These are phyloP conservation scores for Manis pentadactyla DNA, from an alignment of 2,797 vertebrate species.

Conservation along the genomic window DNA sequence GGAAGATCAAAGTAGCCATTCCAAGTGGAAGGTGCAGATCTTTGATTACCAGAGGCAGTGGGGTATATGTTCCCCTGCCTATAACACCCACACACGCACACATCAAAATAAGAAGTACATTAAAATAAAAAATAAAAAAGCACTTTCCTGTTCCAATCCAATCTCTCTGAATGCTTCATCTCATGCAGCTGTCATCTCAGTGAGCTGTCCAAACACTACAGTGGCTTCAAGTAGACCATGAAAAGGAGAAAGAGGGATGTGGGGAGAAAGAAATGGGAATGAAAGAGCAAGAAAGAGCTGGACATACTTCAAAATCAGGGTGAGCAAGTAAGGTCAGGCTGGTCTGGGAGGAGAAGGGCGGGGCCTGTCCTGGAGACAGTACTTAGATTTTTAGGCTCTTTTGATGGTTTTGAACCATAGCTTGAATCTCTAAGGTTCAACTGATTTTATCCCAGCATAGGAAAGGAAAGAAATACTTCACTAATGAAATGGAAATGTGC, in stretches of 20 bases:
- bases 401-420: background rate
- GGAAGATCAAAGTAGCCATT: background rate
- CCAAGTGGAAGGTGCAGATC: background rate
- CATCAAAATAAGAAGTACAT: slow-evolving; percentile 11
- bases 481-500: background rate
- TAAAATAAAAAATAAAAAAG: background rate
- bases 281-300: slow-evolving; percentile 26
- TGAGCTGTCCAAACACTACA: background rate
- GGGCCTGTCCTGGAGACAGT: background rate
- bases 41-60: background rate
- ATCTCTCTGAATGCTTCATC: background rate
- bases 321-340: background rate
- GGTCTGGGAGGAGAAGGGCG: background rate
- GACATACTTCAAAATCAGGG: background rate
- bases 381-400: background rate
- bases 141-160: background rate
- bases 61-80: background rate
- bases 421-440: background rate
- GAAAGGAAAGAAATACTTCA: background rate
- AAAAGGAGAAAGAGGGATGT: slow-evolving; percentile 2
- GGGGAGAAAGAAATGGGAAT: slow-evolving; percentile 40
- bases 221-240: background rate
- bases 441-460: background rate
- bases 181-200: background rate
- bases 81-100: background rate